A percentile compares a stretch with the other conserved stretches of the same genome.
Evolutionary conservation across 2,113 vertebrate species (phyloP).

Genomic region (Xiphophorus hellerii): DNA sequence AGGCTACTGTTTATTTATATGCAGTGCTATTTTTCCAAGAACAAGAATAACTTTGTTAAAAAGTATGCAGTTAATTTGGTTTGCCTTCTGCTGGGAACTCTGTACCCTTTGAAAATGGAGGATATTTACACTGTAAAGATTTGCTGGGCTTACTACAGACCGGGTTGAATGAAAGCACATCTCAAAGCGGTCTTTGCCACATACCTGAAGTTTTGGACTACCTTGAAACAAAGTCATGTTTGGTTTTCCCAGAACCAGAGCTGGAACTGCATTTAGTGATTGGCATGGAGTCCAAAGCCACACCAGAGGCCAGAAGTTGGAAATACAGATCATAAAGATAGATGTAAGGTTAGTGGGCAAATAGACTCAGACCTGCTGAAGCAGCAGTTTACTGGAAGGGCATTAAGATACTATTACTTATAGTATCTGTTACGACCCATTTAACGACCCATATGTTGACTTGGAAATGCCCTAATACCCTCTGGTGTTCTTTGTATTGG

Average conservation of each 20-base stretch:
- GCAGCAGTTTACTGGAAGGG: slow-evolving; percentile 30
- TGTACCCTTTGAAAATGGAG: slow-evolving; percentile 66
- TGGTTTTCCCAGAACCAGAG: slow-evolving; percentile 54
- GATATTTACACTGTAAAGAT: slow-evolving; percentile 73
- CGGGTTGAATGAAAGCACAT: slow-evolving; percentile 67
- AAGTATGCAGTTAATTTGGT: slow-evolving; percentile 53
- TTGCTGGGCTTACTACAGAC: slow-evolving; percentile 60
- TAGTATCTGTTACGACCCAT: slow-evolving; percentile 4
- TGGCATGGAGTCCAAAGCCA: slow-evolving; percentile 40
- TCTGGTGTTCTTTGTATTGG: not conserved
- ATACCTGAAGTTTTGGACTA: slow-evolving; percentile 69
- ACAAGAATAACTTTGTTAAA: slow-evolving; percentile 69
- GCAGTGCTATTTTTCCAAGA: slow-evolving; percentile 42
- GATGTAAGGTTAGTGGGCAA: slow-evolving; percentile 22
- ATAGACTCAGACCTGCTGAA: slow-evolving; percentile 28
- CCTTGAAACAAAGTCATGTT: slow-evolving; percentile 67
- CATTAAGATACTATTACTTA: slow-evolving; percentile 14
- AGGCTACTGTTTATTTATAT: slow-evolving; percentile 36
- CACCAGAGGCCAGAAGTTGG: slow-evolving; percentile 41
- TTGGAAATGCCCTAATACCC: not conserved
- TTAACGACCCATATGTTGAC: slow-evolving; percentile 19
- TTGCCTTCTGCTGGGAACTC: slow-evolving; percentile 55
- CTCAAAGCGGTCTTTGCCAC: slow-evolving; percentile 61
- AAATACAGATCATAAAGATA: slow-evolving; percentile 24
- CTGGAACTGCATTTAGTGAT: slow-evolving; percentile 46